Percentiles rank a stretch among this genome's conserved stretches.
Conservation (phyloP, 2,797 vertebrate genomes). For the Halcyon chelicuti region DNA sequence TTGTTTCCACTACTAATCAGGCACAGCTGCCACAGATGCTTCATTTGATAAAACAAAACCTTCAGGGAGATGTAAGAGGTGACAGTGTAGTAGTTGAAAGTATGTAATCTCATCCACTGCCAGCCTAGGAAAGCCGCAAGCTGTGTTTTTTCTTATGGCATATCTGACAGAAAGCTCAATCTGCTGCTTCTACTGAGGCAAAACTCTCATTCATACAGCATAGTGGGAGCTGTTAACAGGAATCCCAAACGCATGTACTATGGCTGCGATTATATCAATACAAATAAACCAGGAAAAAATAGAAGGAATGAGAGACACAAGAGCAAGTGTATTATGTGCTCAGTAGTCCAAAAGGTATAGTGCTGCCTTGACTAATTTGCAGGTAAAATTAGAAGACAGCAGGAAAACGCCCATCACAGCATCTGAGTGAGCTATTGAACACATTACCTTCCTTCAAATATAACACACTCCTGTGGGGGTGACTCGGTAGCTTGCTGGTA, state of each 20-base stretch:
- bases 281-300: background rate
- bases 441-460: too few species aligned
- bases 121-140: background rate
- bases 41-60: background rate
- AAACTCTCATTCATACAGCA: background rate
- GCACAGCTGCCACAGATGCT: background rate
- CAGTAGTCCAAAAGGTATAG: background rate
- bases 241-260: background rate
- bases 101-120: background rate
- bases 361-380: background rate
- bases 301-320: background rate
- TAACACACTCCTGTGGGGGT: background rate
- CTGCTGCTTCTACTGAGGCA: background rate
- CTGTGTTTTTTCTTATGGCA: background rate
- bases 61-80: background rate
- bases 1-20: background rate
- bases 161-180: background rate
- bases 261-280: background rate
- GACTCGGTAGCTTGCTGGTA: background rate
- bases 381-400: background rate
- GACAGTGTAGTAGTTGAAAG: background rate
- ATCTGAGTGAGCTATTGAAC: background rate
- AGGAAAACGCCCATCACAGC: background rate
- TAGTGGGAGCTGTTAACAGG: background rate
- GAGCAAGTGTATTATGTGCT: background rate